Evolutionary conservation across 2,888 invertebrate genomes (phyloP).

Genomic region (Ornithoptera alexandrae): DNA sequence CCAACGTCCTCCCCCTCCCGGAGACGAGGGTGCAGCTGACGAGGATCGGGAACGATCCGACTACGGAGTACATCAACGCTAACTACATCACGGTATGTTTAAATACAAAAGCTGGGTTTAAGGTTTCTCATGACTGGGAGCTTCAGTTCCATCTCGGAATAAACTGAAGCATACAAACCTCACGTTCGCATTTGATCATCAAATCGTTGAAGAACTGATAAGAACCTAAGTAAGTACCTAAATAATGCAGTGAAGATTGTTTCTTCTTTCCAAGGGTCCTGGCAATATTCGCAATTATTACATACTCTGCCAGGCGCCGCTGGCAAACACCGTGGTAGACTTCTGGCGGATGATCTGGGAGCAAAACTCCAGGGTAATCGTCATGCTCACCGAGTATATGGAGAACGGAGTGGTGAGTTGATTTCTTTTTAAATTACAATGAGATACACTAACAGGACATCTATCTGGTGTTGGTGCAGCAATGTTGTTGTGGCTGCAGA

Average conservation of each 20-base stretch:
- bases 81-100: slow-evolving; percentile 91
- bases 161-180: too few relatives aligned
- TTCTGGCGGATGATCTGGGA: slow-evolving; percentile 99
- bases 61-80: slow-evolving; percentile 95
- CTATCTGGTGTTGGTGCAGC: too few relatives aligned
- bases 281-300: slow-evolving; percentile 91
- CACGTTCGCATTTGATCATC: too few relatives aligned
- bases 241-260: too few relatives aligned
- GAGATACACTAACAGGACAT: too few relatives aligned
- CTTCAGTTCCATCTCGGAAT: too few relatives aligned
- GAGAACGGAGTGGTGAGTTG: slow-evolving; percentile 90
- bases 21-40: slow-evolving; percentile 91
- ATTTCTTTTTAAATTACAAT: not conserved
- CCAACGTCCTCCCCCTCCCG: slow-evolving; percentile 96
- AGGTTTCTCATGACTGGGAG: too few relatives aligned
- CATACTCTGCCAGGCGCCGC: slow-evolving; percentile 95
- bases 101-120: too few relatives aligned
- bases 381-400: slow-evolving; percentile 94
- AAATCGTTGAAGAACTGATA: too few relatives aligned
- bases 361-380: slow-evolving; percentile 91
- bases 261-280: slow-evolving; percentile 83
- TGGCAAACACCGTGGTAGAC: slow-evolving; percentile 90
- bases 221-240: too few relatives aligned
- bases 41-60: slow-evolving; percentile 85
- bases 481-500: too few relatives aligned